phyloP scores from a whole-genome alignment of 2,113 vertebrate species.

The Pelecanus crispus region DNA sequence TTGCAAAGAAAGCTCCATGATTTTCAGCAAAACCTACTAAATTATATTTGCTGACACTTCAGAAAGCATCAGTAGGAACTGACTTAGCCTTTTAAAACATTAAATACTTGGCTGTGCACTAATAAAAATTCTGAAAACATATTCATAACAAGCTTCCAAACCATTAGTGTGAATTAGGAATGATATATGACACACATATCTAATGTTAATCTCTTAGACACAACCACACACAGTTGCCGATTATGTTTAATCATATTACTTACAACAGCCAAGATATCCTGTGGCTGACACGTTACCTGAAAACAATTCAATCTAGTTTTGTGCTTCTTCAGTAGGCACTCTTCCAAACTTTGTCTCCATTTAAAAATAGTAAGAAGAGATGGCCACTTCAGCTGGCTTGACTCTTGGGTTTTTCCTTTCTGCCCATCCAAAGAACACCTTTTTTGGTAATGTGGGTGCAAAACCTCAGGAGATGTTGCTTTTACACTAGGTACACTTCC shows the following conservation, averaged over 20 bases:
- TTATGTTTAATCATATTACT: background rate
- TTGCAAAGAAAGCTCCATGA: background rate
- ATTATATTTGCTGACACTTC: background rate
- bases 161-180: background rate
- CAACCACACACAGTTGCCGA: background rate
- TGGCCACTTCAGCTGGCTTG: slow-evolving; percentile 64
- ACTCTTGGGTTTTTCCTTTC: slow-evolving; percentile 43
- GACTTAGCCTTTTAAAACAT: background rate
- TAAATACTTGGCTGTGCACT: background rate
- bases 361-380: slow-evolving; percentile 67
- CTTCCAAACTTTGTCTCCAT: slow-evolving; percentile 68
- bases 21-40: background rate
- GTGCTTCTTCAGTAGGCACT: slow-evolving; percentile 67
- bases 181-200: background rate
- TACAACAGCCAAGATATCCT: background rate
- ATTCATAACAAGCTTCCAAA: background rate
- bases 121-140: background rate
- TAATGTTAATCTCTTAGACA: background rate
- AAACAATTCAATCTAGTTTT: slow-evolving; percentile 47
- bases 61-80: background rate
- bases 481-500: slow-evolving; percentile 66
- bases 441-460: slow-evolving; percentile 52
- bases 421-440: slow-evolving; percentile 61
- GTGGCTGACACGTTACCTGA: slow-evolving; percentile 61
- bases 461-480: background rate